Evolutionary conservation across 2,113 vertebrate genomes (phyloP).

Genomic region (Syngnathus scovelli): DNA sequence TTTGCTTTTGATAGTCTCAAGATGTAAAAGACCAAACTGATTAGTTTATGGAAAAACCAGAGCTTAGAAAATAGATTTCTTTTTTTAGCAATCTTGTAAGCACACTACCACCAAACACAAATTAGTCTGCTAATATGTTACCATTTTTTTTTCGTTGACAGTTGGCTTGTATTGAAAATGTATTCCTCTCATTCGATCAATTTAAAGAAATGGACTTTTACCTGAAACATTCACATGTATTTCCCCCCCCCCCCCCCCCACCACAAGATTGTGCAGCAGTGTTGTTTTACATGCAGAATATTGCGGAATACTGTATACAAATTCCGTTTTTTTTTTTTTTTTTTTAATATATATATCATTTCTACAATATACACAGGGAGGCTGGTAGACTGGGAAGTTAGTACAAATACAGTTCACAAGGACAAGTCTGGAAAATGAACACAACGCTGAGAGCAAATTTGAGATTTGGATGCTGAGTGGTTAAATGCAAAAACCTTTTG

Average conservation of each 20-base stretch:
- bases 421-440: constrained; percentile 31
- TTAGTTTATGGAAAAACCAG: constrained; percentile 60
- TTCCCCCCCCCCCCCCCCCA: too few relatives aligned
- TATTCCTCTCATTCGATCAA: constrained; percentile 13
- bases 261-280: constrained; percentile 48
- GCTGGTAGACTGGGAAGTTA: constrained; percentile 34
- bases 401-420: constrained; percentile 54
- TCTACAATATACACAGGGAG: constrained; percentile 62
- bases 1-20: constrained; percentile 9
- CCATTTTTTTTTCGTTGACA: constrained; percentile 23
- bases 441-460: constrained; percentile 30
- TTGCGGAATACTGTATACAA: constrained; percentile 51
- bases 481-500: constrained; percentile 25
- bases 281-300: constrained; percentile 65
- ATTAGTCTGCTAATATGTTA: constrained; percentile 45
- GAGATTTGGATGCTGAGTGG: constrained; percentile 50
- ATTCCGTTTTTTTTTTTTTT: constrained; percentile 15
- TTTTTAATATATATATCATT: constrained; percentile 10
- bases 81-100: constrained; percentile 57
- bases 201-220: constrained; percentile 24
- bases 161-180: constrained; percentile 14
- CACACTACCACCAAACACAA: constrained; percentile 53
- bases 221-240: constrained; percentile 40
- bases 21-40: constrained; percentile 65
- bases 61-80: constrained; percentile 66